Base-by-base conservation (phyloP, 1,140 invertebrate genomes). In the Akabosia matsudoensis region DNA sequence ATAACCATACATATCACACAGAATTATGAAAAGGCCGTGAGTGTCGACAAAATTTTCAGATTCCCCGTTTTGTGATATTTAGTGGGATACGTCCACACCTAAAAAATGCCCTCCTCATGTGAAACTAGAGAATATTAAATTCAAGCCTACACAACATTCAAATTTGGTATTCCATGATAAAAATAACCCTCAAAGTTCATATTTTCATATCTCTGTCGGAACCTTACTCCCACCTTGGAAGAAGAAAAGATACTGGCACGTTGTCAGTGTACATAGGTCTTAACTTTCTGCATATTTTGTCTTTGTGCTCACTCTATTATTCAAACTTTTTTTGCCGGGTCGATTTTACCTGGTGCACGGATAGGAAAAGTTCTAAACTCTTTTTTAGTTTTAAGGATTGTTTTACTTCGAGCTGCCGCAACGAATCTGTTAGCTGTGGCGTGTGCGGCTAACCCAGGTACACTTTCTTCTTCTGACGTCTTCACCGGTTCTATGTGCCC, bases 221-320 rank as follows among this genome's bases (percentile, higher is more conserved):
- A n/a, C n/a, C n/a, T n/a, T n/a, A n/a, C n/a, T n/a, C n/a, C n/a
- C n/a, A n/a, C n/a, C n/a, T n/a, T n/a, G n/a, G n/a, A n/a, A n/a
- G n/a, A n/a, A n/a, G n/a, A n/a, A n/a, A n/a, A n/a, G n/a, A n/a
- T 56, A 56, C 7, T 16, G 10, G 3, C n/a, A 56, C 10, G n/a
- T 3, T 56, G 54, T 56, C 10, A 67, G 30, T 67, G 22, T 16
- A 30, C 7, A 67, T 24, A 67, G 28, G 28, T 30, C 13, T 30
- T 30, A 67, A 67, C 61, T 67, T 67, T 67, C 31, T 30, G 61
- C 61, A 67, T 67, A 67, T 3, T 61, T 31, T 67, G 28, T 30
- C 61, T 67, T 67, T 30, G 7, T 67, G 7, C 54, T 56, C 22
- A 61, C 26, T 61, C 26, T n/a, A 67, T 67, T 67, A 67, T 67